Conservation (phyloP, 1,140 invertebrate species). For the Neocloeon triangulifer region DNA sequence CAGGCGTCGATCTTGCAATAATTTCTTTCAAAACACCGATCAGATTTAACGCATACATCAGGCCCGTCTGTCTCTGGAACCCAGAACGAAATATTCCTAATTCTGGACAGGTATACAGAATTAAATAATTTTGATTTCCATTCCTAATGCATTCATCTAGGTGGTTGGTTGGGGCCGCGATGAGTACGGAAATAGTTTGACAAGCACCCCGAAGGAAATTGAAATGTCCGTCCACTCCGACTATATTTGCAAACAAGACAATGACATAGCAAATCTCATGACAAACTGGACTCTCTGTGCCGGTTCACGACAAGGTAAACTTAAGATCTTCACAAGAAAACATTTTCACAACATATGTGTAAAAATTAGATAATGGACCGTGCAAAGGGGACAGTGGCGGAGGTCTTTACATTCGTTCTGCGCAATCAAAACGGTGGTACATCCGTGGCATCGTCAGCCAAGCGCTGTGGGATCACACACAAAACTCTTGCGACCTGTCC, state of each 20-base stretch:
- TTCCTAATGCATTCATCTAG: not conserved
- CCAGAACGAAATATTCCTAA: too few relatives aligned
- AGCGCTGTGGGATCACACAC: not conserved
- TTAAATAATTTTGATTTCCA: too few relatives aligned
- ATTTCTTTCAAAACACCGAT: too few relatives aligned
- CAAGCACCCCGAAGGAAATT: not conserved
- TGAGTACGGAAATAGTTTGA: conserved; percentile 2
- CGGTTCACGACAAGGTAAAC: conserved; percentile 2
- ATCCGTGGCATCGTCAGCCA: not conserved
- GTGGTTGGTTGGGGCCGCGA: conserved; percentile 6
- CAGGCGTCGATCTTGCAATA: too few relatives aligned
- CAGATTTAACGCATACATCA: too few relatives aligned
- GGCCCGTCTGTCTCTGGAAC: too few relatives aligned
- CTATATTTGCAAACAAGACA: conserved; percentile 1
- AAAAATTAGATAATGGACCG: conserved; percentile 6
- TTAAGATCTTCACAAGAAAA: not conserved
- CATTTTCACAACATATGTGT: too few relatives aligned
- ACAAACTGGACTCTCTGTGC: conserved; percentile 7
- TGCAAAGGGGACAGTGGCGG: conserved; percentile 8
- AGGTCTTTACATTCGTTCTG: conserved; percentile 3
- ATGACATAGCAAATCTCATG: not conserved
- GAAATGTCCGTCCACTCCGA: conserved; percentile 6
- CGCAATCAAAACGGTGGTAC: not conserved
- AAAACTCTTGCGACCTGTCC: not conserved
- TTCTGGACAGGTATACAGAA: too few relatives aligned